These are phyloP conservation scores for Acromyrmex echinatior DNA, from an alignment of 1,140 invertebrate species.

Conservation along the genomic window DNA sequence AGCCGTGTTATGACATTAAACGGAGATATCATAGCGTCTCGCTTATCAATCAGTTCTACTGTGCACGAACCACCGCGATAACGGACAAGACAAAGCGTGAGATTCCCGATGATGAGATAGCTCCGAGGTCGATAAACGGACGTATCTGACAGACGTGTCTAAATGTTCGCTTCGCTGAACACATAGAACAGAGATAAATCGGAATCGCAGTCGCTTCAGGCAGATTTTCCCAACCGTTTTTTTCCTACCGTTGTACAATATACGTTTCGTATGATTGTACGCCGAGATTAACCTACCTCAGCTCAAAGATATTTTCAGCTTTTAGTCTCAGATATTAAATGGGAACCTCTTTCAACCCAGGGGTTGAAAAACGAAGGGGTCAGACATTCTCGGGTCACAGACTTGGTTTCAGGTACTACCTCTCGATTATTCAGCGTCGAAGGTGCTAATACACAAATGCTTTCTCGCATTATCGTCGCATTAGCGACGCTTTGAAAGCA, in stretches of 20 bases:
- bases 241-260: background rate
- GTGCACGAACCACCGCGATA: background rate
- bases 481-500: background rate
- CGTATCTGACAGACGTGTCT: background rate
- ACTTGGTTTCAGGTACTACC: background rate
- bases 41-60: constrained; percentile 7
- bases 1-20: constrained; percentile 1
- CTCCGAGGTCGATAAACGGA: constrained; percentile 4
- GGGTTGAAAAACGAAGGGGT: background rate
- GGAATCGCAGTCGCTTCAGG: background rate
- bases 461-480: background rate
- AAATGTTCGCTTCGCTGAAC: background rate
- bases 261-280: background rate
- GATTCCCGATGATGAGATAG: background rate
- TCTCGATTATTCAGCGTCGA: background rate
- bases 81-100: background rate
- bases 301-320: background rate
- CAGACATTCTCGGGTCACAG: constrained; percentile 10
- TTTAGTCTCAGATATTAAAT: constrained; percentile 25
- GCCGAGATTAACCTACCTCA: background rate
- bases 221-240: background rate
- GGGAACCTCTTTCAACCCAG: background rate
- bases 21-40: background rate
- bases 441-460: background rate
- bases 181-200: background rate